These are phyloP conservation scores for Mormyrus lacerda DNA, from an alignment of 2,113 vertebrate species.

Conservation along the genomic window DNA sequence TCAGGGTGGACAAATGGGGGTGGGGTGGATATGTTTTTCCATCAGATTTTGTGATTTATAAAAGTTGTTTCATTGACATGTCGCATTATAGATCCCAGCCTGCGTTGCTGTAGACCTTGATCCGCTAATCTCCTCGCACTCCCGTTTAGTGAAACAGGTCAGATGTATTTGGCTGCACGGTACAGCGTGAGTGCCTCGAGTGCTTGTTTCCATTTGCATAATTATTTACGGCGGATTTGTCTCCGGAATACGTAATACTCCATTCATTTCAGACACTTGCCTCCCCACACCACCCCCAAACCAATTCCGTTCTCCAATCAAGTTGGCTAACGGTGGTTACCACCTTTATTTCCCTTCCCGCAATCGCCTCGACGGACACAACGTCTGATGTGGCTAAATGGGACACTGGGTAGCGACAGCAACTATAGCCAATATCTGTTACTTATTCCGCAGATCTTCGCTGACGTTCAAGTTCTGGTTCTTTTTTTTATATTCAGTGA, in stretches of 20 bases:
- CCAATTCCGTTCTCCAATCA: slow-evolving; percentile 24
- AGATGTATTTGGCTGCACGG: background rate
- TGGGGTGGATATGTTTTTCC: background rate
- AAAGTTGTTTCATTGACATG: background rate
- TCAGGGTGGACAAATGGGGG: background rate
- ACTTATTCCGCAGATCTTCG: background rate
- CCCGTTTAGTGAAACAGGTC: background rate
- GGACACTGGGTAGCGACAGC: background rate
- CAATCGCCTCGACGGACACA: background rate
- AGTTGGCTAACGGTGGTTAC: slow-evolving; percentile 8
- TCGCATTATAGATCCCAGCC: background rate
- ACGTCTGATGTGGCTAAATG: background rate
- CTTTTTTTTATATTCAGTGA: background rate
- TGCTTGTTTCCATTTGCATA: slow-evolving; percentile 26
- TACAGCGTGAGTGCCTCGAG: background rate
- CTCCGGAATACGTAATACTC: slow-evolving; percentile 20
- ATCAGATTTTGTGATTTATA: background rate
- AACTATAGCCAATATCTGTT: background rate
- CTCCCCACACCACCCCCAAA: slow-evolving; percentile 4
- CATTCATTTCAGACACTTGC: slow-evolving; percentile 10
- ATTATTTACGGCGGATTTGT: slow-evolving; percentile 16
- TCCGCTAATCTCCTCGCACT: background rate
- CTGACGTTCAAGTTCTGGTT: background rate
- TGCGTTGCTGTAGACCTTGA: background rate
- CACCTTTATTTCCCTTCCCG: background rate